Percentiles rank a stretch among this genome's conserved stretches.
phyloP scores from a whole-genome alignment of 2,888 invertebrate species.

The Lasioglossum figueresi region DNA sequence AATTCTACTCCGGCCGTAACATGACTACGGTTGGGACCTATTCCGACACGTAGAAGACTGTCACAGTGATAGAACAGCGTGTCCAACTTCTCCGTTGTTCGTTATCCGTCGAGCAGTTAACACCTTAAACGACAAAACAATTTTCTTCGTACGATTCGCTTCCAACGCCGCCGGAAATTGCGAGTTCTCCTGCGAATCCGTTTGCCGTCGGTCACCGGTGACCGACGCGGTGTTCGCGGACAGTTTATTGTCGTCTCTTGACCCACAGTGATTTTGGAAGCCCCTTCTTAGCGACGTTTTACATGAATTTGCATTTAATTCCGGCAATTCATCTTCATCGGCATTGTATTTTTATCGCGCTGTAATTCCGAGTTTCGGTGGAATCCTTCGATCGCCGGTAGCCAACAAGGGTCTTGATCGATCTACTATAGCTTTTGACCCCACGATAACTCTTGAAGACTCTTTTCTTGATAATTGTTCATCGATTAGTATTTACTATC shows the following conservation, averaged over 20 bases:
- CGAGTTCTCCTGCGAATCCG: background rate
- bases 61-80: slow-evolving; percentile 16
- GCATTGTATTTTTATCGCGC: background rate
- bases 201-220: background rate
- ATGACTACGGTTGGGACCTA: slow-evolving; percentile 48
- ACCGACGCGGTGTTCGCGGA: background rate
- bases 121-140: background rate
- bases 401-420: no score
- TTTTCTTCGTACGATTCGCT: background rate
- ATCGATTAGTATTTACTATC: background rate
- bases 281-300: background rate
- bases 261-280: background rate
- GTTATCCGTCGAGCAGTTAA: background rate
- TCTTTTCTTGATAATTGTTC: background rate
- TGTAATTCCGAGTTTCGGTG: background rate
- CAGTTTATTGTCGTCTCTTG: background rate
- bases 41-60: slow-evolving; percentile 36
- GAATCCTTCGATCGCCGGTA: no score
- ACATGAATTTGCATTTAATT: background rate
- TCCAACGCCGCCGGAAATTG: background rate
- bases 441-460: no score
- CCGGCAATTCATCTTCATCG: background rate
- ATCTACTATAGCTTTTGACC: no score
- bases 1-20: slow-evolving; percentile 67
- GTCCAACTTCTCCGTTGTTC: slow-evolving; percentile 8